A percentile compares a stretch with the other conserved stretches of the same genome.
Conservation (phyloP, 2,113 vertebrate genomes). For the Pithys albifrons region DNA sequence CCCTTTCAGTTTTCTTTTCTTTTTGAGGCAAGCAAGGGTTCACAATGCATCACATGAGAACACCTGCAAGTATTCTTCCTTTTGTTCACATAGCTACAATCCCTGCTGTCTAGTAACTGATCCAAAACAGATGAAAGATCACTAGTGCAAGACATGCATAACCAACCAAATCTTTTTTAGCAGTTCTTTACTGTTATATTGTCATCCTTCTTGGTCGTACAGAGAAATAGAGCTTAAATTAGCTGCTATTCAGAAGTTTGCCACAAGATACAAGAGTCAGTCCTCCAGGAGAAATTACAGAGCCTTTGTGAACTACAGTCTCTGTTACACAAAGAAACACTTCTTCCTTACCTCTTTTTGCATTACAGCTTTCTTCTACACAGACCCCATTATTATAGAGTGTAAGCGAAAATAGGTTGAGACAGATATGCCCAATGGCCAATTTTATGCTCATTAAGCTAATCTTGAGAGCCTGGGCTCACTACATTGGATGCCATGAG, state of each 20-base stretch:
- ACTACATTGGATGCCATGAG: neutral
- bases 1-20: neutral
- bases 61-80: neutral
- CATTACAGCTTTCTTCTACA: neutral
- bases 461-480: neutral
- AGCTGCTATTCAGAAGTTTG: neutral
- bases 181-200: neutral
- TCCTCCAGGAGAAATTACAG: neutral
- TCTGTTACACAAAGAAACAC: neutral
- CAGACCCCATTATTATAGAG: neutral
- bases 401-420: neutral
- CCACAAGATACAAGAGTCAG: neutral
- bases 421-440: neutral
- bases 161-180: neutral
- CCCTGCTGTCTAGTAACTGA: neutral
- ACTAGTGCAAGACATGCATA: neutral
- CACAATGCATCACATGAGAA: neutral
- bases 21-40: neutral
- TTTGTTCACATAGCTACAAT: neutral
- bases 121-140: neutral
- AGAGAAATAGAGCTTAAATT: neutral
- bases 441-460: neutral
- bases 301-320: neutral
- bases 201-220: neutral
- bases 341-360: neutral